Base-by-base conservation (phyloP, 2,113 vertebrate genomes). In the Pavo muticus region DNA sequence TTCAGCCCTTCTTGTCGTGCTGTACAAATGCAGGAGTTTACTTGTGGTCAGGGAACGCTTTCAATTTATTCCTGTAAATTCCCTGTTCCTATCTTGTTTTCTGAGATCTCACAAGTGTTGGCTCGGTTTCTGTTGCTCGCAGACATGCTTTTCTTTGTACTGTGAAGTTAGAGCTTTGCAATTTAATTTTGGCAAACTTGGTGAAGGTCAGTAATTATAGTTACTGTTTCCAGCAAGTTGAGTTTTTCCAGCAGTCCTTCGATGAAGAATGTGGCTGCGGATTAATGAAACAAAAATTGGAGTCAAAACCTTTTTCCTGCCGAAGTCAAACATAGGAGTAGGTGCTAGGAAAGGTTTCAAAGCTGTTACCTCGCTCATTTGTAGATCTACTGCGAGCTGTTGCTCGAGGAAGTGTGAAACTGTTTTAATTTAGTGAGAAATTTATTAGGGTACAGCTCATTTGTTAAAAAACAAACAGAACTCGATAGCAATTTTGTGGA, bases 221-320 rank as follows among this genome's bases (percentile, higher is more conserved):
- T 94, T 93, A 79, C 82, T n/a, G 64, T 95, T 96, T 95, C 95
- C 94, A 96, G 82, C 78, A 88, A 94, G 91, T 50, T 95, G 95
- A 97, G 84, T 90, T 96, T 94, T 96, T 96, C 95, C 93, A 94
- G 94, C 84, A 87, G 64, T 76, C 82, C 74, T 95, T 95, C 86
- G 91, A 69, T 78, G 86, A 91, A 92, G 80, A 92, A 96, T 82
- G 86, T 84, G 91, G 52, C 86, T 84, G 54, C 83, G 73, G 92
- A 96, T 95, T 96, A 95, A 92, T 87, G 91, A 88, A 84, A 92
- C 2, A 1, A 84, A 84, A 93, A 93, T 90, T 59, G 44, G 71
- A 94, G 80, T 95, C 72, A 68, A 96, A 90, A 84, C 37, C 82
- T 60, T 82, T 47, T 73, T 90, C 86, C 45, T 94, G 84, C 93